Conservation (phyloP, 2,113 vertebrate genomes). For the Callochromis pleurospilus region DNA sequence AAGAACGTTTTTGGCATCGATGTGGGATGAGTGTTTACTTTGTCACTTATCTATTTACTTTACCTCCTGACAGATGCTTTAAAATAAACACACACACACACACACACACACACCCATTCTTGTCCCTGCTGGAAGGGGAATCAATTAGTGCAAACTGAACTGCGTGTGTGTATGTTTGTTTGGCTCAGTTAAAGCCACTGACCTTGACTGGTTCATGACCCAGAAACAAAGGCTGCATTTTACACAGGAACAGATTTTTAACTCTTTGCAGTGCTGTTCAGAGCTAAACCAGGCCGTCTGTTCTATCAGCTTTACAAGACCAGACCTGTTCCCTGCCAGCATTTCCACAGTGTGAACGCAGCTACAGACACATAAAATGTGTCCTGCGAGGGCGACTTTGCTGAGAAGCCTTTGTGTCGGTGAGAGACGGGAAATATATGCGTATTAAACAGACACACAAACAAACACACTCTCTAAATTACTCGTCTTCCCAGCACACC, state of each 20-base stretch:
- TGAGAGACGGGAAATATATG: background rate
- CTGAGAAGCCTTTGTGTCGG: background rate
- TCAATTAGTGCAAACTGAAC: constrained; percentile 46
- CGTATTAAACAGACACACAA: background rate
- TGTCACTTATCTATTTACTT: constrained; percentile 59
- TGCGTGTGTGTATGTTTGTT: constrained; percentile 19
- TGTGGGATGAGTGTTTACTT: constrained; percentile 32
- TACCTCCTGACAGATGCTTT: constrained; percentile 38
- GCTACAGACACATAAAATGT: background rate
- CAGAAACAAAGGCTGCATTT: constrained; percentile 55
- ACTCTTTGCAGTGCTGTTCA: background rate
- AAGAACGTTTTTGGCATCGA: background rate
- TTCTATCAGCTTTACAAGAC: background rate
- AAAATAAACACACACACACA: constrained; percentile 59
- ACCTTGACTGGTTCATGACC: constrained; percentile 44
- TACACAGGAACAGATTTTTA: constrained; percentile 16
- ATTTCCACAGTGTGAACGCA: background rate
- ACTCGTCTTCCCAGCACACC: background rate
- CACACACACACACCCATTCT: background rate
- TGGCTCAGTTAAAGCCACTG: constrained; percentile 39
- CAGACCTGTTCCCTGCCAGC: constrained; percentile 4
- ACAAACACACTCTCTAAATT: background rate
- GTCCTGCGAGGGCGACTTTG: background rate
- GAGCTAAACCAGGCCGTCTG: background rate
- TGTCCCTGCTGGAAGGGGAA: constrained; percentile 10